Evolutionary conservation across 2,888 invertebrate species (phyloP).

Genomic region (Scaptomyza cyrtandrae): DNA sequence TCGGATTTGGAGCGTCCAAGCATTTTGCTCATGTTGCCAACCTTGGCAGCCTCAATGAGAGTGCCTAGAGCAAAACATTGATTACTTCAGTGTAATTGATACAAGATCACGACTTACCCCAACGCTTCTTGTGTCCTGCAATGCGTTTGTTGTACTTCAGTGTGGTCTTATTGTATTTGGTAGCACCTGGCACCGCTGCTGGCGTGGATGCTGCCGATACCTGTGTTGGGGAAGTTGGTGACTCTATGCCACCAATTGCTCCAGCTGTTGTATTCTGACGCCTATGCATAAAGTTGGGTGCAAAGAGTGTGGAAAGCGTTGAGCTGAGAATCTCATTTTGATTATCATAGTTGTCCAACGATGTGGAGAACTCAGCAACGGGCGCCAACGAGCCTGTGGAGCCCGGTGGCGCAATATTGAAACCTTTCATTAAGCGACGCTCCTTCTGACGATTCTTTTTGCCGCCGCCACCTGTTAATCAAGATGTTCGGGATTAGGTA

Average conservation of each 20-base stretch:
- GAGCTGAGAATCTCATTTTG: conserved; percentile 88
- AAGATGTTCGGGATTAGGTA: conserved; percentile 40
- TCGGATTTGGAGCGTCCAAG: conserved; percentile 93
- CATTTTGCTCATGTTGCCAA: conserved; percentile 91
- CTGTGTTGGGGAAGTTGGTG: conserved; percentile 64
- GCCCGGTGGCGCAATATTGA: conserved; percentile 93
- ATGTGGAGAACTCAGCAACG: conserved; percentile 91
- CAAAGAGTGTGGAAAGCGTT: conserved; percentile 89
- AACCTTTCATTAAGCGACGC: conserved; percentile 96
- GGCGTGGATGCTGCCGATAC: conserved; percentile 7
- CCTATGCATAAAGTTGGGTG: conserved; percentile 83
- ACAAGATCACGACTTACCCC: conserved; percentile 85
- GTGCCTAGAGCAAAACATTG: conserved; percentile 85
- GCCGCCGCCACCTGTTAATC: conserved; percentile 90
- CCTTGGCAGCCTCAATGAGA: conserved; percentile 93
- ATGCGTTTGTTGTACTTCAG: conserved; percentile 85
- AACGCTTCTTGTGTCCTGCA: conserved; percentile 90
- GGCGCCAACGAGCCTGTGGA: conserved; percentile 88
- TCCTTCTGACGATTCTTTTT: conserved; percentile 97
- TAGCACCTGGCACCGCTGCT: conserved; percentile 44
- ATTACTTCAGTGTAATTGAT: neutral
- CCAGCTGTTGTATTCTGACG: conserved; percentile 71
- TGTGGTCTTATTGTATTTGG: conserved; percentile 82
- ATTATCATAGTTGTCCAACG: conserved; percentile 87
- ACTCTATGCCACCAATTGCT: conserved; percentile 72